Evolutionary conservation across 2,888 invertebrate species (phyloP), one percentile per base, ranked within the genome.

Genomic region (Melanostoma mellinum): DNA sequence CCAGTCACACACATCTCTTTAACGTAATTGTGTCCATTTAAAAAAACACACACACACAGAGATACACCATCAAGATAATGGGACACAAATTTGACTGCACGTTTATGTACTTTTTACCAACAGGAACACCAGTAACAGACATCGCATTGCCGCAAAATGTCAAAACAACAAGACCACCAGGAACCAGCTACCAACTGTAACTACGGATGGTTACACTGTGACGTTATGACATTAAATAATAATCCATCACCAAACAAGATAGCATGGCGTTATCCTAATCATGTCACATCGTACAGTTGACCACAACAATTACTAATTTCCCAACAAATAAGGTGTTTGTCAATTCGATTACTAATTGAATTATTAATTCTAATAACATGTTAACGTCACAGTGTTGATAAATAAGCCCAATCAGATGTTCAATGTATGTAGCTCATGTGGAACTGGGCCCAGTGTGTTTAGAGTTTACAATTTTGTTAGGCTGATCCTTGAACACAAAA

Each of bases 271-370:
- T 67, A 60, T 71, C 53, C 80, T 76, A 81, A 81, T 71, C 71
- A 58, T 71, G 76, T 67, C 71, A 58, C 60, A 56, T 65, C 65
- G 71, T 53, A 67, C 9, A 71, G 40, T 33, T 71, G 76, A 76
- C 80, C 80, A 53, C 80, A 81, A 76, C 80, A 58, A 76, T 81
- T 71, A 81, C 58, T 60, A 81, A 71, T 71, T 71, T 67, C 71
- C 53, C 71, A 67, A 48, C 76, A 81, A 60, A 58, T 60, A 53
- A 35, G 65, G 53, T 69, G 33, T 65, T 63, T 81, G 69, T 76
- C 71, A 71, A 67, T 71, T 58, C 69, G 75, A 71, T 80, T 58
- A 52, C 69, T 76, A 65, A 71, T 71, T 76, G 76, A 76, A 81
- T 81, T 76, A 81, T 81, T 81, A 76, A 81, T 81, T 53, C 65